Percentiles rank a stretch among this genome's conserved stretches.
phyloP scores from a whole-genome alignment of 64 coral and sea anemone genomes.

The Actinia tenebrosa region DNA sequence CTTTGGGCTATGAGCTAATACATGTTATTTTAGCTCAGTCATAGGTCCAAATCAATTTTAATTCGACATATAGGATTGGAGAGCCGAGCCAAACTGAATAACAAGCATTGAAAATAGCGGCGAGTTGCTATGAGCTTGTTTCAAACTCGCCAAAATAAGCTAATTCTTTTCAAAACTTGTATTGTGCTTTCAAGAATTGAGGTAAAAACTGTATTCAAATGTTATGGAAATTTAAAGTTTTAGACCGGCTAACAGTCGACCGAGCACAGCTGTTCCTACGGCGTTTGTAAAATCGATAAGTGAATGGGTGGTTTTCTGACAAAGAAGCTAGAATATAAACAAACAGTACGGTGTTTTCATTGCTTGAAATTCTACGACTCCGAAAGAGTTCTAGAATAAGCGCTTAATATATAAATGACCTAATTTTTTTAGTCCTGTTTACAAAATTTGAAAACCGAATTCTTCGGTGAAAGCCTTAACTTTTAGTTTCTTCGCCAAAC shows the following conservation, averaged over 20 bases:
- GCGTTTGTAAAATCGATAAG: conserved; percentile 4
- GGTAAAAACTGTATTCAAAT: not conserved
- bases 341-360: not conserved
- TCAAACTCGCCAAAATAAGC: not conserved
- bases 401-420: not conserved
- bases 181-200: not conserved
- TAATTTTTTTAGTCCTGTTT: not conserved
- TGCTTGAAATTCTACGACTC: not conserved
- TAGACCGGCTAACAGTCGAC: not conserved
- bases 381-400: not conserved
- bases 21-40: not conserved
- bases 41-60: not conserved
- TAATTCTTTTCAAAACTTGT: conserved; percentile 4
- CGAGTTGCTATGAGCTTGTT: not conserved
- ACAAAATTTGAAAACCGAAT: not conserved
- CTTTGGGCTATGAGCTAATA: not conserved
- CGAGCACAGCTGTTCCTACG: not conserved
- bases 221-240: conserved; percentile 10
- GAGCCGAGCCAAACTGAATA: not conserved
- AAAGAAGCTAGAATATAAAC: conserved; percentile 10
- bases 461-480: not conserved
- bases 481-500: not conserved
- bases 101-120: not conserved
- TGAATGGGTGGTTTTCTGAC: conserved; percentile 1
- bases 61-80: not conserved